These are phyloP conservation scores for Sinotaia quadrata DNA, from an alignment of 2,888 invertebrate genomes.

Conservation along the genomic window DNA sequence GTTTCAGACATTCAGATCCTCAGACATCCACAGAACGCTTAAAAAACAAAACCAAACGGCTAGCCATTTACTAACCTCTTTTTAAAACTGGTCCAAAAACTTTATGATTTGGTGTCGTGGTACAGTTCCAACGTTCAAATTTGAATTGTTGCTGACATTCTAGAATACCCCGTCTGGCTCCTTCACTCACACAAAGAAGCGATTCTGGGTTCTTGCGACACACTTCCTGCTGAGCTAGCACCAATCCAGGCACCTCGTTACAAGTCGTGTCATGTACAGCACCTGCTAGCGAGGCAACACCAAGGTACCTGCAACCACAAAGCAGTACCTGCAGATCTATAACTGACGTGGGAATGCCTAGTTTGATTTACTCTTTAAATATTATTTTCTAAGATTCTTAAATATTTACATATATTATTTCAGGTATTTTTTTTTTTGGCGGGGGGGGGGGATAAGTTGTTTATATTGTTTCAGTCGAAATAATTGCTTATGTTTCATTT, in stretches of 20 bases:
- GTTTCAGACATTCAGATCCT: neutral
- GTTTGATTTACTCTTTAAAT: no score
- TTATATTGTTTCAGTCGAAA: no score
- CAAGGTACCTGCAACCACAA: constrained; percentile 67
- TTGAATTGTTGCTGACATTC: constrained; percentile 77
- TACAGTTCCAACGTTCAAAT: constrained; percentile 77
- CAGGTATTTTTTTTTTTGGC: no score
- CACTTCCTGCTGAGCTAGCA: constrained; percentile 71
- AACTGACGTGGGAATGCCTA: no score
- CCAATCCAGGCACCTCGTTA: constrained; percentile 58
- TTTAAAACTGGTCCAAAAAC: constrained; percentile 75
- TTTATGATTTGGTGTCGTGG: constrained; percentile 68
- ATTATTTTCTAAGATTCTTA: no score
- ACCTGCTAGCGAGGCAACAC: constrained; percentile 55
- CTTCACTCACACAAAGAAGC: constrained; percentile 75
- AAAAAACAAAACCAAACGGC: neutral
- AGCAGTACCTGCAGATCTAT: no score
- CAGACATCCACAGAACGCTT: neutral
- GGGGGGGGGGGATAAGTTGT: no score
- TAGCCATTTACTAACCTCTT: constrained; percentile 72
- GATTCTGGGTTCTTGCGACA: constrained; percentile 75
- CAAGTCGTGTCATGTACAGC: constrained; percentile 51
- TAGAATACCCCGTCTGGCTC: constrained; percentile 75
- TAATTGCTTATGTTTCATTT: no score
- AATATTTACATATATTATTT: no score